Conservation (phyloP, 2,888 invertebrate species). For the Calameuta filiformis region DNA sequence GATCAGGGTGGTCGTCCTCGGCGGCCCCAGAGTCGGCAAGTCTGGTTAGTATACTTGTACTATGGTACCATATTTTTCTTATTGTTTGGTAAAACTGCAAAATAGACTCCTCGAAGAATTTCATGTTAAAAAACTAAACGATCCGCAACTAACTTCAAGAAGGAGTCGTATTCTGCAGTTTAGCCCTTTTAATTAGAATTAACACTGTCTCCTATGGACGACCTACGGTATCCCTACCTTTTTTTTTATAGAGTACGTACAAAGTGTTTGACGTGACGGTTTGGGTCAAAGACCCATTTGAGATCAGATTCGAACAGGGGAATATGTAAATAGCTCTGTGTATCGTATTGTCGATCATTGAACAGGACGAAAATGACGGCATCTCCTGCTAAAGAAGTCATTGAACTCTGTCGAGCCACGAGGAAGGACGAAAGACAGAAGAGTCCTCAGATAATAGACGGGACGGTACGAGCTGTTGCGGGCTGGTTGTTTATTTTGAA, state of each 20-base stretch:
- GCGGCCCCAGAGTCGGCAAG: conserved; percentile 81
- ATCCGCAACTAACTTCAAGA: too few relatives aligned
- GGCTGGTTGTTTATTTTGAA: background rate
- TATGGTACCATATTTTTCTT: background rate
- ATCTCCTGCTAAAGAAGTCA: background rate
- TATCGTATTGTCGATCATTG: background rate
- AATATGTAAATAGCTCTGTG: background rate
- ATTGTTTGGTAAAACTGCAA: too few relatives aligned
- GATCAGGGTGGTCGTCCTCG: conserved; percentile 83
- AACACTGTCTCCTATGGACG: background rate
- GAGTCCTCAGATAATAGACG: background rate
- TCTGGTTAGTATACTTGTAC: conserved; percentile 72
- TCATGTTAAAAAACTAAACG: too few relatives aligned
- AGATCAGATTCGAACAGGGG: background rate
- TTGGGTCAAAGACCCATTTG: background rate
- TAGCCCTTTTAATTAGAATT: too few relatives aligned
- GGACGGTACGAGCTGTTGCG: background rate
- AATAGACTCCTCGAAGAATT: too few relatives aligned
- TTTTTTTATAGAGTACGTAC: background rate
- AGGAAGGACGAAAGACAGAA: background rate
- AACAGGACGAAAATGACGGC: background rate
- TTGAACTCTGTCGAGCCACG: background rate
- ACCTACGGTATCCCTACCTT: background rate
- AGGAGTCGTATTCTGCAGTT: too few relatives aligned
- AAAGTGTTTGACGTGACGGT: background rate